Conservation (phyloP, 2,888 invertebrate species). For the Nemapogon koenigi region DNA sequence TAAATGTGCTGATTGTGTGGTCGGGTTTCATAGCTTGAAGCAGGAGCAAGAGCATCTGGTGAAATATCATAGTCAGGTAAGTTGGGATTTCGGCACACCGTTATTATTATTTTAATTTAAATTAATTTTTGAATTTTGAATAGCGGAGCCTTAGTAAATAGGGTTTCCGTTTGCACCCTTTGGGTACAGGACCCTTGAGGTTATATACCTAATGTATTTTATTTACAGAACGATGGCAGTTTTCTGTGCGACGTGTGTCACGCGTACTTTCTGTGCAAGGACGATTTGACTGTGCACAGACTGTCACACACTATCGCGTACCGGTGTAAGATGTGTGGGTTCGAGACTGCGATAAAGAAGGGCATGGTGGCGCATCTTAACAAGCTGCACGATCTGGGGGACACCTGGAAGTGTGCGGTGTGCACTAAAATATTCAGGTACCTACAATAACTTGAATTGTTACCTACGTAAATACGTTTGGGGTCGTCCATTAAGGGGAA, state of each 20-base stretch:
- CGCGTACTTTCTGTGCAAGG: slow-evolving; percentile 34
- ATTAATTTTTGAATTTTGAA: too few species aligned
- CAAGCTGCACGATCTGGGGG: slow-evolving; percentile 12
- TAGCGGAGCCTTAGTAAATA: too few species aligned
- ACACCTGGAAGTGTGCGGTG: slow-evolving; percentile 22
- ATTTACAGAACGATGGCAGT: slow-evolving; percentile 31
- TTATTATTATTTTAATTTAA: too few species aligned
- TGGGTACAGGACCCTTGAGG: too few species aligned
- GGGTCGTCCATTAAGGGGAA: background rate
- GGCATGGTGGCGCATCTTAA: slow-evolving; percentile 28
- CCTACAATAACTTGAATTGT: slow-evolving; percentile 4
- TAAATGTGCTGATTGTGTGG: slow-evolving; percentile 33
- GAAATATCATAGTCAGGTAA: slow-evolving; percentile 38
- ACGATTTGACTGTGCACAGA: slow-evolving; percentile 31
- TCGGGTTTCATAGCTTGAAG: slow-evolving; percentile 34
- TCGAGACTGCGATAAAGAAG: slow-evolving; percentile 27
- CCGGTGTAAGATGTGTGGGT: slow-evolving; percentile 27
- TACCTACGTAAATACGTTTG: background rate
- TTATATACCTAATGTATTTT: slow-evolving; percentile 1
- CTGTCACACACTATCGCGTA: slow-evolving; percentile 30
- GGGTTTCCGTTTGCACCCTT: too few species aligned
- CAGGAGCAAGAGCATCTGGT: slow-evolving; percentile 31
- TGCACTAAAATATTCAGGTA: slow-evolving; percentile 27
- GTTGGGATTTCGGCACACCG: too few species aligned
- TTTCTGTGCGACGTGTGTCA: slow-evolving; percentile 39